Base-by-base conservation (phyloP, 2,888 invertebrate genomes). In the Agonopterix heracliana region DNA sequence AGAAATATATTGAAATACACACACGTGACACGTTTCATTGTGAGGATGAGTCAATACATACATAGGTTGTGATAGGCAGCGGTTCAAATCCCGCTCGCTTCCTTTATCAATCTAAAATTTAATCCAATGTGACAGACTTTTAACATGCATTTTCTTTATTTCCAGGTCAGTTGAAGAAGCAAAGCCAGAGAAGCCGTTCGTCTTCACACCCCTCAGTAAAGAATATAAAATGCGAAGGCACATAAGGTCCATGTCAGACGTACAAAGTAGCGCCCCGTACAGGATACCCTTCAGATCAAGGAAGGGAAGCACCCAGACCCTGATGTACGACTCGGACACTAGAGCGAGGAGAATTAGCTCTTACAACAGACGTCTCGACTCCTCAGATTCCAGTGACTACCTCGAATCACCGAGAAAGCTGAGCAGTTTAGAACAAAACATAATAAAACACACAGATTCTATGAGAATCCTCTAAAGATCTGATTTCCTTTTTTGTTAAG, bases 241-340 rank as follows among this genome's bases (percentile, higher is more conserved):
- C 59, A 88, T 87, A 51, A 64, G 88, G 45, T 88, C 88, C 1
- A 88, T 88, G 88, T 88, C 88, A 0, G 88, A 88, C 51, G 88
- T 88, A 8, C 87, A 87, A 46, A 81, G 74, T 73, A 87, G 87
- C 57, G 85, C 87, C 1, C 87, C 87, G 0, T 83, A 79, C 66
- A 71, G 80, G 49, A 63, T 83, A 26, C 71, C 77, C 1, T 81
- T 78, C 66, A 71, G 82, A 50, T 74, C 80, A 0, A 70, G 79
- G 51, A 72, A 73, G 44, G 79, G 79, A 5, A 74, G 78, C 55
- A 74, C 73, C 41, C 77, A 78, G 48, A 78, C 78, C 34, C 71
- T 87, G 3, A 75, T 75, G 55, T 87, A 87, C 53, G 87, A 88
- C 60, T 87, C 85, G 0, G 88, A 88, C 59, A 81, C 86, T 4